phyloP scores from a whole-genome alignment of 2,113 vertebrate genomes.

The Lanius ludovicianus region DNA sequence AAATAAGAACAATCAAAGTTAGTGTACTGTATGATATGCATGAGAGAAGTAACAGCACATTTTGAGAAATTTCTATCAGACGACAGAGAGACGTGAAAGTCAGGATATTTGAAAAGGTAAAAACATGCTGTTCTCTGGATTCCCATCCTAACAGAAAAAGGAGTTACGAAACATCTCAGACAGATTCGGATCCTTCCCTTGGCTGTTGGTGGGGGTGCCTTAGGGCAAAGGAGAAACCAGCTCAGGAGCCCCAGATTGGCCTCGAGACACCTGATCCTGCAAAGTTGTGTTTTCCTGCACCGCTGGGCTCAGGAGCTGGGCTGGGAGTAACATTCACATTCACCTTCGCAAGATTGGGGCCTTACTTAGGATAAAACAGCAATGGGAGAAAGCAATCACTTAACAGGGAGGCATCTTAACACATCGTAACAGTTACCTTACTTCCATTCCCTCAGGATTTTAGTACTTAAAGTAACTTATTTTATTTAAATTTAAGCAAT shows the following conservation, averaged over 20 bases:
- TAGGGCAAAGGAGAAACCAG: neutral
- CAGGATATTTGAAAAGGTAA: slow-evolving; percentile 24
- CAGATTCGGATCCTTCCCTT: neutral
- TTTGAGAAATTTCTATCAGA: neutral
- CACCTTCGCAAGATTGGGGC: neutral
- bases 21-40: neutral
- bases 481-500: slow-evolving; percentile 84
- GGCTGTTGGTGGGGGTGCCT: fast-evolving
- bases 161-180: neutral
- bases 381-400: neutral
- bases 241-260: neutral
- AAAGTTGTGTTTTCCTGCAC: neutral
- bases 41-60: slow-evolving; percentile 39
- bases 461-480: slow-evolving; percentile 74
- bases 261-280: neutral
- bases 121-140: slow-evolving; percentile 32
- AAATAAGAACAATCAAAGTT: slow-evolving; percentile 42
- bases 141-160: neutral
- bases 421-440: slow-evolving; percentile 47
- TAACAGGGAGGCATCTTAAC: slow-evolving; percentile 37
- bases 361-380: neutral
- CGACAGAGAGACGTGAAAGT: slow-evolving; percentile 32
- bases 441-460: slow-evolving; percentile 74
- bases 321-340: neutral
- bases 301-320: neutral